These are phyloP conservation scores for Therioaphis trifolii DNA, from an alignment of 2,888 invertebrate genomes.

Conservation along the genomic window DNA sequence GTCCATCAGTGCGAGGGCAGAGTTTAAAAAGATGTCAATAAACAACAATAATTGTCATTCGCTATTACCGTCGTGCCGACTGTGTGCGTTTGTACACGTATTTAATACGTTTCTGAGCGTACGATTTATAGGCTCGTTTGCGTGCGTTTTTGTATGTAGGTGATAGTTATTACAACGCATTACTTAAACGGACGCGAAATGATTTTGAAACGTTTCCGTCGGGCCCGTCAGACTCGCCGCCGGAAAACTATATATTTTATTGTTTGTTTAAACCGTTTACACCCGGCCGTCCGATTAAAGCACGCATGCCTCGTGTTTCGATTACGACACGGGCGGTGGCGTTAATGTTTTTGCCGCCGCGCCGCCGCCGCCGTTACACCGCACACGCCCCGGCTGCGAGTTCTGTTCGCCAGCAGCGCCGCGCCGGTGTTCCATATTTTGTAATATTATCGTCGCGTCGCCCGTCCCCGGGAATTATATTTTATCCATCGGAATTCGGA, in stretches of 20 bases:
- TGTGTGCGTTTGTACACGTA: too few relatives aligned
- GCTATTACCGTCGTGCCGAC: neutral
- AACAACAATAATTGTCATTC: neutral
- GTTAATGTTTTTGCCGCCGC: neutral
- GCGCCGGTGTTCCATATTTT: neutral
- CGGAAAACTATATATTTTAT: neutral
- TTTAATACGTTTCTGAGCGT: too few relatives aligned
- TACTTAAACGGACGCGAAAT: neutral
- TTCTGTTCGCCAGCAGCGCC: too few relatives aligned
- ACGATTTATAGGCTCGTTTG: too few relatives aligned
- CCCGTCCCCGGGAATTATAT: too few relatives aligned
- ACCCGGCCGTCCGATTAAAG: neutral
- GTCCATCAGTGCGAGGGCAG: neutral
- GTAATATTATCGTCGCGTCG: neutral
- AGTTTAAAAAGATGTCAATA: constrained; percentile 7
- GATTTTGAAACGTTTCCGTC: neutral
- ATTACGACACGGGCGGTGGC: neutral
- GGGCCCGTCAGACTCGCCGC: neutral
- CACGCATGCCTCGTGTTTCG: neutral
- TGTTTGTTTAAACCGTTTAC: neutral
- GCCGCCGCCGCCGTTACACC: neutral
- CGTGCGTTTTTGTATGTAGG: too few relatives aligned
- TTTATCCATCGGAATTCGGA: too few relatives aligned
- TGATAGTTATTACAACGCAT: neutral
- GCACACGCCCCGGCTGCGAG: too few relatives aligned